These are phyloP conservation scores for Sigmodon hispidus DNA, from an alignment of 2,113 vertebrate species.

Conservation along the genomic window DNA sequence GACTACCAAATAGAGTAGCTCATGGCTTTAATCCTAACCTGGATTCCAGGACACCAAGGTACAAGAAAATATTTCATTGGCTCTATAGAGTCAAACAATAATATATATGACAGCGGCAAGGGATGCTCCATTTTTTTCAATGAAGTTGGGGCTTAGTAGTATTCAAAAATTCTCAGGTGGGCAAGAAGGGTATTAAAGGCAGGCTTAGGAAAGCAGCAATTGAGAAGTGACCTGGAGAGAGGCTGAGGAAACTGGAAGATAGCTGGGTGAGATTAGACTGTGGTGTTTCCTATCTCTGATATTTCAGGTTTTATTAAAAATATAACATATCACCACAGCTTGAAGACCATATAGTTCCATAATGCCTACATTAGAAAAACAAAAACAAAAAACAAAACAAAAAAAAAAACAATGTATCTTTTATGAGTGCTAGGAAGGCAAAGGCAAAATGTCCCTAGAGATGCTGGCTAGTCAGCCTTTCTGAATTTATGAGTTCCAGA, in stretches of 20 bases:
- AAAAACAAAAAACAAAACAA: too few relatives aligned
- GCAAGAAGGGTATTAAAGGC: too few relatives aligned
- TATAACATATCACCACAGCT: too few relatives aligned
- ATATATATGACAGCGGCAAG: neutral
- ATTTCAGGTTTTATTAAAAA: too few relatives aligned
- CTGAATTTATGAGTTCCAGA: neutral
- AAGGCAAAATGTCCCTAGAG: neutral
- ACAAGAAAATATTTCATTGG: neutral
- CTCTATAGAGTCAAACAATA: neutral
- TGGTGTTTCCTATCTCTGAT: too few relatives aligned
- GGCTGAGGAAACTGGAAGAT: too few relatives aligned
- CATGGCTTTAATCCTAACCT: too few relatives aligned
- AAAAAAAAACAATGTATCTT: neutral
- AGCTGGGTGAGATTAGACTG: too few relatives aligned
- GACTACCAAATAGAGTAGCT: too few relatives aligned
- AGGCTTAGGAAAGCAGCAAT: too few relatives aligned
- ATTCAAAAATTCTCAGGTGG: slow-evolving; percentile 39
- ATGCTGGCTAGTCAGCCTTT: neutral
- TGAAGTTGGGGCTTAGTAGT: neutral
- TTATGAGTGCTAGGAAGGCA: neutral
- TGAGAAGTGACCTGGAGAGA: too few relatives aligned
- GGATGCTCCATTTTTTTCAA: neutral
- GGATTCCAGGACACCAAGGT: neutral
- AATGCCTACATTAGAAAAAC: neutral
- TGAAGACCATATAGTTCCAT: too few relatives aligned